Conservation (phyloP, 1,140 invertebrate species). For the Magallana angulata region DNA sequence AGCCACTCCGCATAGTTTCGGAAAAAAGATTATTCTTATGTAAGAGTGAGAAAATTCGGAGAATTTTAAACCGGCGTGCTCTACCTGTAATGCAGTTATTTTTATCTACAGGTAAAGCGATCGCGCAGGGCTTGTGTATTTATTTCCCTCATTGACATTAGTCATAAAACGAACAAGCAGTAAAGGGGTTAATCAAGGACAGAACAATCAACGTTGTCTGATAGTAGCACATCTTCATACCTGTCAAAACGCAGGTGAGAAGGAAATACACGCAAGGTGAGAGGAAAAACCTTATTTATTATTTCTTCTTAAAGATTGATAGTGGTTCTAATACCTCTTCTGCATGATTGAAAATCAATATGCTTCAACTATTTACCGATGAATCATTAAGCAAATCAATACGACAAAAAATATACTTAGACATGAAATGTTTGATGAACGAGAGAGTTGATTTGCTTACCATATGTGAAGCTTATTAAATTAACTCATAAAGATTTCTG, state of each 20-base stretch:
- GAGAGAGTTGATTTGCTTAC: no score
- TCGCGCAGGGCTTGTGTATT: not conserved
- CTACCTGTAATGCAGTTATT: slow-evolving; percentile 4
- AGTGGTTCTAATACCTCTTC: no score
- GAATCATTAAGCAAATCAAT: no score
- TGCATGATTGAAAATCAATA: no score
- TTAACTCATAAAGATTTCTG: no score
- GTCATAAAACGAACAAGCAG: slow-evolving; percentile 2
- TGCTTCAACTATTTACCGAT: no score
- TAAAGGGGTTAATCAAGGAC: slow-evolving; percentile 30
- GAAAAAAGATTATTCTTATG: not conserved
- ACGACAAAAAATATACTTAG: no score
- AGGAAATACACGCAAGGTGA: not conserved
- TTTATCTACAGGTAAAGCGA: slow-evolving; percentile 25
- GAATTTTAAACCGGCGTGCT: not conserved
- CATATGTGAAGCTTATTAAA: no score
- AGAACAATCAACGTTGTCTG: not conserved
- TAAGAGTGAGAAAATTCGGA: not conserved
- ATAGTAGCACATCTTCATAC: slow-evolving; percentile 1
- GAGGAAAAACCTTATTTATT: no score
- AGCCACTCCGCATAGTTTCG: no score
- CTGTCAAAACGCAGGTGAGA: slow-evolving; percentile 31
- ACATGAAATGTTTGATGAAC: no score
- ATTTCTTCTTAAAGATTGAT: no score
- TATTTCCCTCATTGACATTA: slow-evolving; percentile 24